These are phyloP conservation scores for Ctenoplectra terminalis DNA, from an alignment of 1,140 invertebrate genomes.

Conservation along the genomic window DNA sequence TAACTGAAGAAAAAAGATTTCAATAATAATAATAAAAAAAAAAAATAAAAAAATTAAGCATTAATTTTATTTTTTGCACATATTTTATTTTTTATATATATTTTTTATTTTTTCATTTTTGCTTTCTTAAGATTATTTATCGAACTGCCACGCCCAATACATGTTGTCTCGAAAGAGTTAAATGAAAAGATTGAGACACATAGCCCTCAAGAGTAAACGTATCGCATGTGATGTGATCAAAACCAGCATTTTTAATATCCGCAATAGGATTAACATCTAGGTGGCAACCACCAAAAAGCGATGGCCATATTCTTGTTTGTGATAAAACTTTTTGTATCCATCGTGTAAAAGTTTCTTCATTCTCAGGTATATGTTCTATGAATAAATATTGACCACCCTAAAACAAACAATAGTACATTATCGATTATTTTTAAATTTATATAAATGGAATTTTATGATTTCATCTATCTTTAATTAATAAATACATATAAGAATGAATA, in stretches of 20 bases:
- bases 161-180: slow-evolving; percentile 73
- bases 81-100: not conserved
- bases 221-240: slow-evolving; percentile 68
- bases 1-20: no score
- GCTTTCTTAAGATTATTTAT: slow-evolving; percentile 44
- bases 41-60: no score
- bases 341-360: slow-evolving; percentile 65
- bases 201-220: slow-evolving; percentile 70
- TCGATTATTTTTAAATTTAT: not conserved
- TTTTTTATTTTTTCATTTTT: not conserved
- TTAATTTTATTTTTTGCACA: not conserved
- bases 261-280: slow-evolving; percentile 69
- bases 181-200: slow-evolving; percentile 70
- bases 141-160: slow-evolving; percentile 73
- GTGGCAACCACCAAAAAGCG: slow-evolving; percentile 74
- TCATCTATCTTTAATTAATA: no score
- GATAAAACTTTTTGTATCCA: no score
- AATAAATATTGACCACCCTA: slow-evolving; percentile 77
- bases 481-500: no score
- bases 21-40: no score
- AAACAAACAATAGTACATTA: slow-evolving; percentile 31
- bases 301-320: slow-evolving; percentile 75
- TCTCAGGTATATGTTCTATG: slow-evolving; percentile 76
- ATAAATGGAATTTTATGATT: no score
- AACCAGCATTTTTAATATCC: slow-evolving; percentile 72